Evolutionary conservation across 2,113 vertebrate genomes (phyloP).

Genomic region (Amblyornis subalaris): DNA sequence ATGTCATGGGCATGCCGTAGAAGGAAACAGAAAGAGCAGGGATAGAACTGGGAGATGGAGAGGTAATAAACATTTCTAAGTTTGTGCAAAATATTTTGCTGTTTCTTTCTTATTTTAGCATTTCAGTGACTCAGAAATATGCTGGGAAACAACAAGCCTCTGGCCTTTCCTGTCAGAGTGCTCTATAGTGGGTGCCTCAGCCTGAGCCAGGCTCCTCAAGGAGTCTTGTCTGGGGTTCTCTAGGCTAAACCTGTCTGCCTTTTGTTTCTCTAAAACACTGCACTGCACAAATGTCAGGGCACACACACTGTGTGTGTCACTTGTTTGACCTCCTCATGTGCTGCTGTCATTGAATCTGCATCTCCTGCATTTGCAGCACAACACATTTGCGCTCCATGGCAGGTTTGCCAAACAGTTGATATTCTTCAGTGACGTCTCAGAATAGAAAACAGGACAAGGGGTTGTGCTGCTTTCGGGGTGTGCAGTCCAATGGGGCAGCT

Average conservation of each 20-base stretch:
- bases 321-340: not conserved
- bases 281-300: not conserved
- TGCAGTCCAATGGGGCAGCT: not conserved
- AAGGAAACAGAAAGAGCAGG: not conserved
- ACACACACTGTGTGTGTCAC: not conserved
- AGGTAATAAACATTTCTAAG: not conserved
- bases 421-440: not conserved
- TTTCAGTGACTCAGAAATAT: not conserved
- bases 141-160: not conserved
- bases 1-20: fast-evolving
- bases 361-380: not conserved
- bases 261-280: not conserved
- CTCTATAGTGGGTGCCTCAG: not conserved
- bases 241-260: not conserved
- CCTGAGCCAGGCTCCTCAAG: not conserved
- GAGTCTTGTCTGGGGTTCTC: not conserved
- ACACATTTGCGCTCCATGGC: not conserved
- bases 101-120: not conserved
- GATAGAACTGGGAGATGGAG: not conserved
- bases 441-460: not conserved
- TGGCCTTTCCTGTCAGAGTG: not conserved
- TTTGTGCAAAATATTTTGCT: not conserved
- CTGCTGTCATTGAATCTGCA: not conserved
- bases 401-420: not conserved
- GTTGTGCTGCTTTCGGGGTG: not conserved